Evolutionary conservation across 2,113 vertebrate species (phyloP).

Genomic region (Noctilio leporinus): DNA sequence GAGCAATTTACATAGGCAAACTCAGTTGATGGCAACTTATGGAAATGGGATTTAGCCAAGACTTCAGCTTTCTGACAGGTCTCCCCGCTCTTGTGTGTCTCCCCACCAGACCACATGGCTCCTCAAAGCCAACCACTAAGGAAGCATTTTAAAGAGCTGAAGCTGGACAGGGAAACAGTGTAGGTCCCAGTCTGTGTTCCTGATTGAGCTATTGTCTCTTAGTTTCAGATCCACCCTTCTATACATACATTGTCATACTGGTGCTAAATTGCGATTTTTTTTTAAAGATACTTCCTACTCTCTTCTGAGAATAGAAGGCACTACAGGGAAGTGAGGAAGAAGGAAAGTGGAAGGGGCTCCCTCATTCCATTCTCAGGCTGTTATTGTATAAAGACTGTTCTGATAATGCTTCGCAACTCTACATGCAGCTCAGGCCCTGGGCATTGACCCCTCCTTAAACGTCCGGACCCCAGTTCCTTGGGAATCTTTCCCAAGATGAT

Average conservation of each 20-base stretch:
- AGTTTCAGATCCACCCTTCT: not conserved
- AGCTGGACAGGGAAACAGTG: not conserved
- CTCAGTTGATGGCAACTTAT: not conserved
- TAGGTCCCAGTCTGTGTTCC: not conserved
- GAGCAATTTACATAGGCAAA: not conserved
- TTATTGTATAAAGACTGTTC: not conserved
- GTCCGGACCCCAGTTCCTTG: not conserved
- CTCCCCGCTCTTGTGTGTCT: not conserved
- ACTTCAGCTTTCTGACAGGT: not conserved
- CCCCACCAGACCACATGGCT: not conserved
- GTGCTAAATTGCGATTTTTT: not conserved
- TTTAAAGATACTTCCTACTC: not conserved
- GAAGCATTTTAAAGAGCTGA: not conserved
- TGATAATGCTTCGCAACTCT: accelerated
- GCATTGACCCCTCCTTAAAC: not conserved
- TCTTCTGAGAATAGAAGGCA: not conserved
- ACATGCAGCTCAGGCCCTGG: accelerated
- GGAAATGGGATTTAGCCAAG: not conserved
- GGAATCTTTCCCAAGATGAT: not conserved
- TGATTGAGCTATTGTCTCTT: not conserved
- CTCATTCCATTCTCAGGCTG: accelerated
- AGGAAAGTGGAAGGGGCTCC: not conserved
- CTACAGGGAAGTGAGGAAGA: not conserved
- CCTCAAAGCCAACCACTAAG: not conserved
- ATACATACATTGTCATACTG: not conserved